Evolutionary conservation across 2,888 invertebrate genomes (phyloP).

Genomic region (Latrodectus hesperus): DNA sequence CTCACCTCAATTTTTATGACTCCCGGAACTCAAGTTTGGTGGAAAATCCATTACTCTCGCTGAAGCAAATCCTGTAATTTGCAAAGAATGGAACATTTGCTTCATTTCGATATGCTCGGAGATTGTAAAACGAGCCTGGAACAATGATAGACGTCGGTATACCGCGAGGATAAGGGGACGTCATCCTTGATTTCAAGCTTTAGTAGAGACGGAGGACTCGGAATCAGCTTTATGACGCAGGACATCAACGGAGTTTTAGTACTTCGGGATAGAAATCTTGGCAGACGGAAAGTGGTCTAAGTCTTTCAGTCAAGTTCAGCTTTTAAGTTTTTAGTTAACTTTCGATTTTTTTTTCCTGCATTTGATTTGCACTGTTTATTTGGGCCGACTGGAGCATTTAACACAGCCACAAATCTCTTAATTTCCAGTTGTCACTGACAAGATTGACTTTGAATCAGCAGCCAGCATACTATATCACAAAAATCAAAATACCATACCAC

Average conservation of each 20-base stretch:
- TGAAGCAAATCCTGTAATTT: background rate
- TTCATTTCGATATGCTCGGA: background rate
- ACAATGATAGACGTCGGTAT: background rate
- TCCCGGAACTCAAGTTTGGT: background rate
- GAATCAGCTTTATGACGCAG: background rate
- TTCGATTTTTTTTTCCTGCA: no score
- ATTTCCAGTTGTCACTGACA: no score
- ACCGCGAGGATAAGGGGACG: background rate
- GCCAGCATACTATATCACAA: no score
- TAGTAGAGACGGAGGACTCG: background rate
- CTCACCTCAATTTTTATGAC: background rate
- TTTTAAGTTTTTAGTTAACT: no score
- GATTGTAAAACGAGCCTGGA: conserved; percentile 1
- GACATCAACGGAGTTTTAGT: background rate
- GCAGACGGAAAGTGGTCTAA: background rate
- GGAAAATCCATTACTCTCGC: background rate
- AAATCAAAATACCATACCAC: no score
- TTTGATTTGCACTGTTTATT: no score
- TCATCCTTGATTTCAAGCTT: background rate
- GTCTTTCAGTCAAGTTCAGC: background rate
- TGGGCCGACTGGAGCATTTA: no score
- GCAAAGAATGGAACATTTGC: background rate
- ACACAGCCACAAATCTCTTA: no score
- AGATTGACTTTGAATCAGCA: no score
- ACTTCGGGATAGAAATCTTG: background rate